Conservation (phyloP, 2,797 vertebrate genomes). For the Lacerta bilineata region DNA sequence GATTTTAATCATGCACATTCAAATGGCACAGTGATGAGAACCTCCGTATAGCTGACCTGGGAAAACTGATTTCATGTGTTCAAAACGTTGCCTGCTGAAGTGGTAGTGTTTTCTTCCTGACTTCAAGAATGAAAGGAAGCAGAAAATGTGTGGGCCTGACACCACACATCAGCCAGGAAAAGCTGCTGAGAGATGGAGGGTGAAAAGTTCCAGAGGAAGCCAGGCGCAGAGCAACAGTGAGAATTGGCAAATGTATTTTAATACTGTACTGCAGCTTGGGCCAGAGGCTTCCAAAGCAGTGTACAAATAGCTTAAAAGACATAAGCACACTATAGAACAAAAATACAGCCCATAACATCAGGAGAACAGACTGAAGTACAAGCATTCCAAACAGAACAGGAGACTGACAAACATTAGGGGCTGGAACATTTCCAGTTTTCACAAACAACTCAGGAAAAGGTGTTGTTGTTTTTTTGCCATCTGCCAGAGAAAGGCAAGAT, state of each 20-base stretch:
- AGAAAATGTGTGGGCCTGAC: not conserved
- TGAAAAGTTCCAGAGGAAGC: not conserved
- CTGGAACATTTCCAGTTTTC: not conserved
- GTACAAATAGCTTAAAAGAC: not conserved
- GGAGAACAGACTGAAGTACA: not conserved
- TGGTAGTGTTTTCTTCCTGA: constrained; percentile 14
- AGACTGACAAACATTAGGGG: not conserved
- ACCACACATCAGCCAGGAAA: not conserved
- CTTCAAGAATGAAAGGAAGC: constrained; percentile 17
- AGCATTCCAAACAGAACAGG: not conserved
- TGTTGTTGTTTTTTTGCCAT: not conserved
- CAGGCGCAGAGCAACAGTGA: not conserved
- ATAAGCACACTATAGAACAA: not conserved
- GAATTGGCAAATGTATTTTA: not conserved
- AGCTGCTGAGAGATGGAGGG: not conserved
- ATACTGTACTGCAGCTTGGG: not conserved
- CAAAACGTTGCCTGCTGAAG: constrained; percentile 48
- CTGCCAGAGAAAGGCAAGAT: not conserved
- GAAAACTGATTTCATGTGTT: constrained; percentile 50
- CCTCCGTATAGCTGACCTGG: constrained; percentile 40
- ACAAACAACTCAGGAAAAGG: not conserved
- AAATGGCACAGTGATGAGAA: constrained; percentile 30
- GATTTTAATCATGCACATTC: constrained; percentile 57
- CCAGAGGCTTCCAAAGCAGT: not conserved
- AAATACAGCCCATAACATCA: not conserved